phyloP scores from a whole-genome alignment of 2,888 invertebrate genomes.

The Laothoe populi region DNA sequence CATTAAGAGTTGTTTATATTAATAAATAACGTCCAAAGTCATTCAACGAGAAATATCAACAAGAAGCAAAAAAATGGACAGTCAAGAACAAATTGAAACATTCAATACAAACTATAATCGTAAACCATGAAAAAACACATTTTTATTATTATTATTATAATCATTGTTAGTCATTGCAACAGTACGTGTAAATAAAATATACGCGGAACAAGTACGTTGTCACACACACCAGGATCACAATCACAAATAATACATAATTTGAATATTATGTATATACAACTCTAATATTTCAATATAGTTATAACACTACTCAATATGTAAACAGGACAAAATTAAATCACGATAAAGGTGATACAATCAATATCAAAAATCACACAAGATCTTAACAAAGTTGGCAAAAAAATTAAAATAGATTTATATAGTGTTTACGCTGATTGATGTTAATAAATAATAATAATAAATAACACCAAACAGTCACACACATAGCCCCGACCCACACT shows the following conservation, averaged over 20 bases:
- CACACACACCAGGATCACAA: neutral
- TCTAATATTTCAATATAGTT: slow-evolving; percentile 2
- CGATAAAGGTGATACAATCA: neutral
- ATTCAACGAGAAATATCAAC: slow-evolving; percentile 55
- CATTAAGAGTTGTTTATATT: slow-evolving; percentile 67
- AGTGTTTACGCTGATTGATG: no score
- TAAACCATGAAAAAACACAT: slow-evolving; percentile 53
- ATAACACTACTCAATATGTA: slow-evolving; percentile 4
- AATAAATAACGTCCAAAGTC: slow-evolving; percentile 58
- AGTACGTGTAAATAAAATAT: slow-evolving; percentile 20
- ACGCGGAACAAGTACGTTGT: slow-evolving; percentile 22
- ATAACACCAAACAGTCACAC: no score
- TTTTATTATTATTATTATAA: slow-evolving; percentile 35
- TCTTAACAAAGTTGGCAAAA: no score
- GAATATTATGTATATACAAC: neutral
- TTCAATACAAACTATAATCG: slow-evolving; percentile 64
- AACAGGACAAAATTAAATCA: neutral
- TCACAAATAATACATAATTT: neutral
- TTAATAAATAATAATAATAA: no score
- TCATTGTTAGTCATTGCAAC: slow-evolving; percentile 24
- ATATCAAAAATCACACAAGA: no score
- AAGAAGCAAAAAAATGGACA: slow-evolving; percentile 67
- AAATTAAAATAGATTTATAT: no score
- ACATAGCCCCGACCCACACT: no score
- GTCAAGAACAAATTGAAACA: slow-evolving; percentile 74